A percentile compares a stretch with the other conserved stretches of the same genome.
These are phyloP conservation scores for Bagarius yarrelli DNA, from an alignment of 2,113 vertebrate genomes.

Conservation along the genomic window DNA sequence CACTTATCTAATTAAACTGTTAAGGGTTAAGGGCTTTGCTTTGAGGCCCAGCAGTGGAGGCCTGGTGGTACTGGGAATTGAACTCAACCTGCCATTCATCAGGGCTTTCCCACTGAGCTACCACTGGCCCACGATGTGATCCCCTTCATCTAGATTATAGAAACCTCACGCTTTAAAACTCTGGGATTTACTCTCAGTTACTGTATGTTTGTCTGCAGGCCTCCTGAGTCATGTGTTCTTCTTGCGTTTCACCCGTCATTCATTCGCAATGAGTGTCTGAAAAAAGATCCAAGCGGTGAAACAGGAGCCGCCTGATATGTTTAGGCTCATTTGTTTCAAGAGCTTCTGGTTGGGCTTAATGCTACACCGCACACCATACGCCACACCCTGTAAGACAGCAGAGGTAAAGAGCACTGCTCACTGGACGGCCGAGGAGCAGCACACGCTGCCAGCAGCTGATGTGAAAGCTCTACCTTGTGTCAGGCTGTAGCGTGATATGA, in stretches of 20 bases:
- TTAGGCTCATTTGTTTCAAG: constrained; percentile 26
- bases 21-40: too few species aligned
- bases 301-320: constrained; percentile 14
- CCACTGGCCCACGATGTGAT: too few species aligned
- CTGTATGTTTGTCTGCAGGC: not conserved
- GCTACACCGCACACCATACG: not conserved
- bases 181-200: too few species aligned
- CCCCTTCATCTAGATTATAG: too few species aligned
- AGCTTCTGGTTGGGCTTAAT: constrained; percentile 8
- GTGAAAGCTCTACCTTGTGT: not conserved
- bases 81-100: too few species aligned
- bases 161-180: too few species aligned
- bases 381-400: constrained; percentile 4
- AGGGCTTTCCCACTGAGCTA: too few species aligned
- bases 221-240: not conserved
- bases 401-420: not conserved
- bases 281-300: constrained; percentile 22
- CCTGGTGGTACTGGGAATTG: too few species aligned
- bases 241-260: constrained; percentile 49
- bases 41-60: too few species aligned
- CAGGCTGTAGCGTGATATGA: not conserved
- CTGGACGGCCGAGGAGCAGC: not conserved
- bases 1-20: too few species aligned
- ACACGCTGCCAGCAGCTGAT: not conserved
- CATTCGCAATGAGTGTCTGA: constrained; percentile 51